Evolutionary conservation across 2,113 vertebrate species (phyloP).

Genomic region (zebrafish (Danio rerio)): GRCz12tu NC_133192.1:44199001-44199500

Average conservation of each 20-base stretch:
- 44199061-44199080: too few relatives aligned
- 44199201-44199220: not conserved
- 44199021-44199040: too few relatives aligned
- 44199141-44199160: too few relatives aligned
- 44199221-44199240: not conserved
- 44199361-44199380: not conserved
- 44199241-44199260: not conserved
- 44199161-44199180: too few relatives aligned
- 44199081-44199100: too few relatives aligned
- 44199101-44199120: too few relatives aligned
- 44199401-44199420: not conserved
- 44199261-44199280: constrained; percentile 84
- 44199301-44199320: constrained; percentile 84
- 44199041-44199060: too few relatives aligned
- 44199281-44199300: constrained; percentile 87
- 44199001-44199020: too few relatives aligned
- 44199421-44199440: constrained; percentile 74
- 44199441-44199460: constrained; percentile 83
- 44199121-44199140: too few relatives aligned
- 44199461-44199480: constrained; percentile 94
- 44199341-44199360: not conserved
- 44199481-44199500: constrained; percentile 82
- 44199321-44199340: constrained; percentile 84
- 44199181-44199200: too few relatives aligned
- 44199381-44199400: not conserved